A percentile compares a stretch with the other conserved stretches of the same genome.
phyloP scores from a whole-genome alignment of 2,797 vertebrate species.

The Carapus acus region DNA sequence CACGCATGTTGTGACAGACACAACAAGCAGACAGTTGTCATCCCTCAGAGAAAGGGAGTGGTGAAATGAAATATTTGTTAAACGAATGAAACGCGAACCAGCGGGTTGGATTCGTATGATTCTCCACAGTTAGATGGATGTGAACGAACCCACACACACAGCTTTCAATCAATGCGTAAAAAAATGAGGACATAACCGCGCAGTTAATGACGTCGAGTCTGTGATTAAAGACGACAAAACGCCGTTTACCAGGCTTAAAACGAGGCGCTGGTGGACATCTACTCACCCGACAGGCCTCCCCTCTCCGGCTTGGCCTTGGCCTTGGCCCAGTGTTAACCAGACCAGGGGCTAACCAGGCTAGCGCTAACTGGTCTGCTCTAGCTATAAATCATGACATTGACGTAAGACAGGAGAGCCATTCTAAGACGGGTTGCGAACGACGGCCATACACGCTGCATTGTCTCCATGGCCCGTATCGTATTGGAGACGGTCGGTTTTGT shows the following conservation, averaged over 20 bases:
- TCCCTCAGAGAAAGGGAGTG: neutral
- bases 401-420: slow-evolving; percentile 34
- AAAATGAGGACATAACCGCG: neutral
- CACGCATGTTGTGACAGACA: neutral
- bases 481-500: slow-evolving; percentile 2
- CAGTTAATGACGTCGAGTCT: neutral
- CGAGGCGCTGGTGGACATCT: slow-evolving; percentile 10
- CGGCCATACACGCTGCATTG: slow-evolving; percentile 23
- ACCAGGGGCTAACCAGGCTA: slow-evolving; percentile 52
- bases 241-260: slow-evolving; percentile 5
- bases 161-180: neutral
- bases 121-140: slow-evolving; percentile 5
- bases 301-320: slow-evolving; percentile 52
- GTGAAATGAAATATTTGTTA: neutral
- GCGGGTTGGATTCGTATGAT: slow-evolving; percentile 9
- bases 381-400: slow-evolving; percentile 58
- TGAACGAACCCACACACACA: slow-evolving; percentile 11
- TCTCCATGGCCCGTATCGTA: slow-evolving; percentile 40
- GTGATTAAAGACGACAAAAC: neutral
- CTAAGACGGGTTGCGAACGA: slow-evolving; percentile 15
- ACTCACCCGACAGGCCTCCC: slow-evolving; percentile 60
- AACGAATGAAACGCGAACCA: neutral
- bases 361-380: slow-evolving; percentile 52
- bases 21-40: neutral
- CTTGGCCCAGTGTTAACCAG: slow-evolving; percentile 47